Base-by-base conservation (phyloP, 2,113 vertebrate genomes). In the Podarcis muralis region DNA sequence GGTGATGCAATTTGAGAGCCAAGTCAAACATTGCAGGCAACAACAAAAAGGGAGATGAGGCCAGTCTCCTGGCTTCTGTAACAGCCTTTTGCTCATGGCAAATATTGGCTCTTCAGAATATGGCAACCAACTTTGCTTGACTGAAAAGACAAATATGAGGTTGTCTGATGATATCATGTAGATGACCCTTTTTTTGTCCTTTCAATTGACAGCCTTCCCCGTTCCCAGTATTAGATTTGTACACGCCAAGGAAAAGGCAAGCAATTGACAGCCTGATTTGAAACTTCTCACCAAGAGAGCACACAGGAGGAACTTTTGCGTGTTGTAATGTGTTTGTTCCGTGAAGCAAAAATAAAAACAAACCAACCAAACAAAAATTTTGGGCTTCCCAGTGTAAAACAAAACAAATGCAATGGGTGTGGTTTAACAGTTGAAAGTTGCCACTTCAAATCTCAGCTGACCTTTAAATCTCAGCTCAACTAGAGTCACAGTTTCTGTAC, bases 181-280 rank as follows among this genome's bases (percentile, higher is more conserved):
- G 37, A 6, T 6, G 27, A 2, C 77, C 22, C 87, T 89, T 91
- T 77, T 22, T 90, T 92, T 77, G 30, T n/a, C 15, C 86, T 37
- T 27, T 88, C 9, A 77, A 0, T 37, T 27, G 77, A 22, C 12
- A 91, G 22, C 32, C 13, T 81, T 68, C 0, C 75, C 1, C 77
- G 3, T 59, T 40, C 40, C 87, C 11, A n/a, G 90, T 86, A 9
- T 27, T 1, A 2, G 0, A 4, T 81, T 22, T 87, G 5, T 80
- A 2, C 5, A 87, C 77, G 12, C 40, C 74, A 35, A 20, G 35
- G 25, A 4, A 78, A 88, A 59, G 23, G 0, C 74, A 27, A 6
- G 3, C 66, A 53, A 84, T 25, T 3, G 43, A 16, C 4, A 37
- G 78, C 0, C 0, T 12, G 25, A 37, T 90, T 89, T 86, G 53